Conservation (phyloP, 2,888 invertebrate genomes). For the Argynnis bischoffii region DNA sequence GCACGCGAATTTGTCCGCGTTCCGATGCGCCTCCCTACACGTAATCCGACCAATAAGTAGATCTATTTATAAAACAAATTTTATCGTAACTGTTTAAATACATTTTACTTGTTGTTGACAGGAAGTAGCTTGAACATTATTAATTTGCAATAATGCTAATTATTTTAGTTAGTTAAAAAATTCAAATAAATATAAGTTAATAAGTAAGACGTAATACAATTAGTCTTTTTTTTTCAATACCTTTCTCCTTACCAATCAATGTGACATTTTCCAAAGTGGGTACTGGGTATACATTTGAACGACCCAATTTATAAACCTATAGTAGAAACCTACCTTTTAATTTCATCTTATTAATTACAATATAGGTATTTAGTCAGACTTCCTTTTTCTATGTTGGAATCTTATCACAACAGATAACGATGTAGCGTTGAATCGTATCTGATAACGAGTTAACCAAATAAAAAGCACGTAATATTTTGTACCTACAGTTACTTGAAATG, state of each 20-base stretch:
- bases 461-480: constrained; percentile 49
- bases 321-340: neutral
- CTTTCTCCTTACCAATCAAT: too few species aligned
- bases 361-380: constrained; percentile 46
- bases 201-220: too few species aligned
- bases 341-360: constrained; percentile 20
- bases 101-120: neutral
- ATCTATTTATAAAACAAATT: constrained; percentile 19
- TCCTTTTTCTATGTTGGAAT: constrained; percentile 55
- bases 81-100: neutral
- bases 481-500: constrained; percentile 35
- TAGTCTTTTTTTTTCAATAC: too few species aligned
- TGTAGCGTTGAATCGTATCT: constrained; percentile 60
- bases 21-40: constrained; percentile 57
- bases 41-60: constrained; percentile 45
- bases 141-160: too few species aligned
- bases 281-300: too few species aligned
- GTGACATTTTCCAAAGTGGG: too few species aligned
- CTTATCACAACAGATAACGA: constrained; percentile 66
- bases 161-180: too few species aligned
- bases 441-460: constrained; percentile 53
- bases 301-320: too few species aligned
- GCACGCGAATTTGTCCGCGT: constrained; percentile 65
- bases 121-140: too few species aligned
- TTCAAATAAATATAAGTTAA: too few species aligned